A percentile compares a stretch with the other conserved stretches of the same genome.
Evolutionary conservation across 2,113 vertebrate species (phyloP).

Genomic region (Melanerpes formicivorus): DNA sequence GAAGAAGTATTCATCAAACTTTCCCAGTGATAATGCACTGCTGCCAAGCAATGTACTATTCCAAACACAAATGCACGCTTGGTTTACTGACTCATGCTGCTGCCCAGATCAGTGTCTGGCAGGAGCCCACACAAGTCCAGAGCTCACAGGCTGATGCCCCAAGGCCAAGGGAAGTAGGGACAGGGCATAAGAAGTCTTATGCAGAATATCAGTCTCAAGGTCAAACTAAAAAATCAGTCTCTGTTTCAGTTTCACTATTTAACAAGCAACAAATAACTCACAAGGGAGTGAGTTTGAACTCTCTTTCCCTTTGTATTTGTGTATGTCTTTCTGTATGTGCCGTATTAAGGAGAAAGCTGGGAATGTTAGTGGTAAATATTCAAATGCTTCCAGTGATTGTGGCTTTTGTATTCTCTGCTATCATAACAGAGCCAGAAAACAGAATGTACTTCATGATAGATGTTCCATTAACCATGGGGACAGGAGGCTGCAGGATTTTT

Average conservation of each 20-base stretch:
- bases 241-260: background rate
- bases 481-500: background rate
- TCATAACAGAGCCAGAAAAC: background rate
- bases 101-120: background rate
- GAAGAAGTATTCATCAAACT: background rate
- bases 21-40: background rate
- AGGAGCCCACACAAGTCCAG: background rate
- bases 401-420: background rate
- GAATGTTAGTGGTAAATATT: background rate
- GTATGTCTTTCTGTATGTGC: rapidly evolving
- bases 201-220: background rate
- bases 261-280: background rate
- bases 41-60: background rate
- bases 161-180: background rate
- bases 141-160: background rate
- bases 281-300: background rate
- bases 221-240: background rate
- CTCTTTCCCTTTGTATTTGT: background rate
- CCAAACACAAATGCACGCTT: background rate
- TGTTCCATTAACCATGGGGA: background rate
- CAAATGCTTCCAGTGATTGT: background rate
- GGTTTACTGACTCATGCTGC: background rate
- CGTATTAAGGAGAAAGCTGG: background rate
- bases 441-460: background rate
- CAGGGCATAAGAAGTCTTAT: background rate